Percentiles rank a stretch among this genome's conserved stretches.
Evolutionary conservation across 92 coral and sea anemone species (phyloP).

Genomic region (Porites cylindrica): DNA sequence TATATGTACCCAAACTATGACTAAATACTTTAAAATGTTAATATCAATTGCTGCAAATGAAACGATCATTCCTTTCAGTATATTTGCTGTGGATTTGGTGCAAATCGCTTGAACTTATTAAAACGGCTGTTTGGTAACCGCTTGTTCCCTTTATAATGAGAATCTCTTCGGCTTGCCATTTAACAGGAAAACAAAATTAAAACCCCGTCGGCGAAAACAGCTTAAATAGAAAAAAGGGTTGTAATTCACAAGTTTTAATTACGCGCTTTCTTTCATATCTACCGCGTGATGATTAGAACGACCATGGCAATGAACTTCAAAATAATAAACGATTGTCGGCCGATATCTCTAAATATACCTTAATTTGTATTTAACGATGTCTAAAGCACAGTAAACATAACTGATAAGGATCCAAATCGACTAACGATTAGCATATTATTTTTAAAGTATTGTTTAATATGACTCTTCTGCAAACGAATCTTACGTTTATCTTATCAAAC

Average conservation of each 20-base stretch:
- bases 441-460: neutral
- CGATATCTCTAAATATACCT: neutral
- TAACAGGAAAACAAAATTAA: conserved; percentile 6
- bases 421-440: conserved; percentile 2
- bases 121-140: neutral
- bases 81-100: neutral
- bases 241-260: conserved; percentile 28
- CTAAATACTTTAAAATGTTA: neutral
- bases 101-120: neutral
- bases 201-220: neutral
- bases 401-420: conserved; percentile 4
- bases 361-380: conserved; percentile 9
- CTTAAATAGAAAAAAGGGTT: neutral
- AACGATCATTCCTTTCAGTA: neutral
- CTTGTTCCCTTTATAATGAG: neutral
- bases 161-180: neutral
- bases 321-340: conserved; percentile 15
- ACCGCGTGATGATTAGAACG: conserved; percentile 10
- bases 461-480: conserved; percentile 6
- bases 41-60: neutral
- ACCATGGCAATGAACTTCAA: conserved; percentile 23
- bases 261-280: conserved; percentile 32
- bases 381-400: conserved; percentile 19
- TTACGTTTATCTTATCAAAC: conserved; percentile 25
- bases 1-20: neutral